A percentile compares a stretch with the other conserved stretches of the same genome.
phyloP scores from a whole-genome alignment of 2,797 vertebrate species.

The Echiichthys vipera region DNA sequence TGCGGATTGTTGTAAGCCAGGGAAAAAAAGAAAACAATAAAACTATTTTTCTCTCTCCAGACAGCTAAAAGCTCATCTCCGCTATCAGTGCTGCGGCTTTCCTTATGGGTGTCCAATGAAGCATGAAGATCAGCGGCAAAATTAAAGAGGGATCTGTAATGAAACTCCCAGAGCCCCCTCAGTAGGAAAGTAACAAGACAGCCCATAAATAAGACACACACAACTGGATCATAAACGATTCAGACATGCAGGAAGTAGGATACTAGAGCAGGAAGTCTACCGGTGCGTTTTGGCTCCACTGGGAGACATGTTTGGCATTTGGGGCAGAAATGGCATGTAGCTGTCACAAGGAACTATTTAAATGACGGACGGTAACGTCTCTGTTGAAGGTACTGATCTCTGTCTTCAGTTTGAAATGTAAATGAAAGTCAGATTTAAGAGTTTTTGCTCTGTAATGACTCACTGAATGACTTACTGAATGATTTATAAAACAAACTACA shows the following conservation, averaged over 20 bases:
- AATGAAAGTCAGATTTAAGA: conserved; percentile 47
- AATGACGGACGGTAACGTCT: conserved; percentile 36
- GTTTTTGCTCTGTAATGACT: conserved; percentile 39
- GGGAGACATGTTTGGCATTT: conserved; percentile 39
- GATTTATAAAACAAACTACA: conserved; percentile 66
- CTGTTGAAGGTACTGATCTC: conserved; percentile 36
- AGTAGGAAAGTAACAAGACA: conserved; percentile 62
- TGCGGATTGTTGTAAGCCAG: conserved; percentile 64
- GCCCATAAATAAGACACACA: conserved; percentile 73
- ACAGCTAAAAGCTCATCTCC: conserved; percentile 54
- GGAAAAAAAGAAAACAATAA: conserved; percentile 31
- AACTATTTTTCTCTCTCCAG: conserved; percentile 51
- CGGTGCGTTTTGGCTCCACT: background rate
- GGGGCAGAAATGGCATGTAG: conserved; percentile 44
- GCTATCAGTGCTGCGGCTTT: conserved; percentile 34
- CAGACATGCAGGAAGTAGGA: conserved; percentile 41
- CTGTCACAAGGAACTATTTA: conserved; percentile 52
- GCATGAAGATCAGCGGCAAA: conserved; percentile 64
- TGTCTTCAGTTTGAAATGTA: conserved; percentile 54
- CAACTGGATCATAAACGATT: conserved; percentile 52
- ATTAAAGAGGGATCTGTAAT: conserved; percentile 77
- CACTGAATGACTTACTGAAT: conserved; percentile 33
- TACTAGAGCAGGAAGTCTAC: conserved; percentile 45
- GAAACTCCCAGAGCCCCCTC: conserved; percentile 63
- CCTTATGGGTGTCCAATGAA: conserved; percentile 69